Base-by-base conservation (phyloP, 2,797 vertebrate species). In the Acanthurus lineatus region DNA sequence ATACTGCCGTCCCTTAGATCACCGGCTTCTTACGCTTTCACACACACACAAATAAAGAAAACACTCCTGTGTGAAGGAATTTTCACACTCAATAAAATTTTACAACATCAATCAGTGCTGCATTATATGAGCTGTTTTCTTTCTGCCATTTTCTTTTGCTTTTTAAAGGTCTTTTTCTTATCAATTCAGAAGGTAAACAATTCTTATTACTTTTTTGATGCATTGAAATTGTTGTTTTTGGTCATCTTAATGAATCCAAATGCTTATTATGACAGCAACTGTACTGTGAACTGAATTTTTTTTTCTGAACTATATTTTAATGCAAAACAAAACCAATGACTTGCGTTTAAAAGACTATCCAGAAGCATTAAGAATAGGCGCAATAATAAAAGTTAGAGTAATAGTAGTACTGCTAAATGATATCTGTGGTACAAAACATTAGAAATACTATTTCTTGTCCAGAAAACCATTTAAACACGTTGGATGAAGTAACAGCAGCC, bases 1-100 rank as follows among this genome's bases (percentile, higher is more conserved):
- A 92, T 94, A 91, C 51, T 5, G 32, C 62, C 76, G 80, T 87
- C 72, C 81, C 85, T 86, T 53, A 35, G 4, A 83, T 75, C 74
- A 15, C 56, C 61, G n/a, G 59, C 62, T 44, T 82, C 82, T 74
- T 62, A 47, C 64, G 45, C 42, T 76, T 79, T 70, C 59, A 70
- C 14, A 5, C 49, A 65, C 78, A 85, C 60, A 77, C 72, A 70
- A 32, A 32, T 56, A 79, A 79, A 77, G 71, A 77, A 12, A n/a
- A 48, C 19, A 63, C 19, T 77, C 25, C 47, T 14, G 4, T 2
- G 32, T 62, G 20, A 0, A 0, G 11, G 32, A 4, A 69, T 78
- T 77, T 79, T 70, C 56, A 62, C n/a, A 9, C n/a, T 44, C 45
- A n/a, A 57, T 77, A 8, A 68, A 71, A 51, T 60, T 66, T 80